Conservation (phyloP, 2,113 vertebrate genomes). For the Nipponia nippon region DNA sequence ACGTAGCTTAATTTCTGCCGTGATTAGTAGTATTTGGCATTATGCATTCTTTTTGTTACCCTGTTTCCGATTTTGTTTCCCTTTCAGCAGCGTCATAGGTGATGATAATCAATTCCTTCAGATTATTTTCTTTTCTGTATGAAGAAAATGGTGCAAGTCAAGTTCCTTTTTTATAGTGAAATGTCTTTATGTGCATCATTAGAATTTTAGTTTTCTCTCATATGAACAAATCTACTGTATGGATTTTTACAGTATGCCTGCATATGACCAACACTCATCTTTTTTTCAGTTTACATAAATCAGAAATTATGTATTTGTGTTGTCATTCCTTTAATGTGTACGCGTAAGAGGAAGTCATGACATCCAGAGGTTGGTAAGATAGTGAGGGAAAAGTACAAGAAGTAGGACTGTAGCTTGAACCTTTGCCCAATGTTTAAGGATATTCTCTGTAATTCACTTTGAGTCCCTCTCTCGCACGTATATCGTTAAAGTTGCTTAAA, state of each 20-base stretch:
- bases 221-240: rapidly evolving
- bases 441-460: neutral
- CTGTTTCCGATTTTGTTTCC: too few relatives aligned
- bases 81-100: rapidly evolving
- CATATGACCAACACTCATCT: neutral
- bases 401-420: neutral
- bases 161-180: neutral
- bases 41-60: rapidly evolving
- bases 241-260: rapidly evolving
- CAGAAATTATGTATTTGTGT: rapidly evolving
- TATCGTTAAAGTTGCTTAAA: neutral
- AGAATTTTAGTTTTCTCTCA: neutral
- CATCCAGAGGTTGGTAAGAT: neutral
- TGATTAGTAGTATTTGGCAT: rapidly evolving
- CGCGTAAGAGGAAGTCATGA: rapidly evolving
- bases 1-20: rapidly evolving
- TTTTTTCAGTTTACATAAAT: neutral
- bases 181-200: rapidly evolving
- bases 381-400: neutral
- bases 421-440: neutral
- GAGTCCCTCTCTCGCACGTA: rapidly evolving
- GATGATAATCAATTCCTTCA: neutral
- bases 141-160: neutral
- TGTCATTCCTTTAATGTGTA: neutral
- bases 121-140: rapidly evolving